Base-by-base conservation (phyloP, 2,113 vertebrate species). In the Potamarius usumacintae region DNA sequence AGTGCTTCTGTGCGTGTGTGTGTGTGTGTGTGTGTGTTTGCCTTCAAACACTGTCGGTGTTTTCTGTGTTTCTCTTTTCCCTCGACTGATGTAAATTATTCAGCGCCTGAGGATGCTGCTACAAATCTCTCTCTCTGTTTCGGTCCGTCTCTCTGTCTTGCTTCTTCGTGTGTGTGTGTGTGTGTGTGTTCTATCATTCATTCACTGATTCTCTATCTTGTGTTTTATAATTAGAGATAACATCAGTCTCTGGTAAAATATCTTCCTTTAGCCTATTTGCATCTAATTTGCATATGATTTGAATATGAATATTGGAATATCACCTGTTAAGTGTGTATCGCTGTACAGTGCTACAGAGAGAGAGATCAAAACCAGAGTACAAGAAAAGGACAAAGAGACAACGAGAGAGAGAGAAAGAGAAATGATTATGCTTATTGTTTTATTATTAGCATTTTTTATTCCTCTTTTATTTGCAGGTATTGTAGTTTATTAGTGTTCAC, bases 11-110 rank as follows among this genome's bases (percentile, higher is more conserved):
- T 76, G 72, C 52, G 72, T 76, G 72, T 76, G 72, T 76, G 72
- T 76, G 72, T 76, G 72, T 50, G 42, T 25, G 72, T 77, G 50
- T 78, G 76, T 78, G 50, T 78, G 76, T 78, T 52, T 77, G 74
- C 22, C 22, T 77, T 95, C 95, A 95, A 95, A 95, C 90, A 92
- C 93, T 94, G 93, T 91, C 92, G 93, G 93, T 93, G 94, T 77
- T 95, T 95, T 90, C 93, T 92, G 93, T 94, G 94, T 94, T 95
- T 91, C 91, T 94, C 94, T 95, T 93, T 92, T 93, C 93, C 93
- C 88, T 81, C 90, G 87, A 92, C 93, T 92, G 91, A 90, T 91
- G 90, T 95, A 94, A 95, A 95, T 95, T 95, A 95, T 96, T 95
- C 94, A 95, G 91, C 86, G 91, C 93, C 94, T 88, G 91, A 92